Evolutionary conservation across 2,888 invertebrate genomes (phyloP).

Genomic region (Caenorhabditis imperialis): DNA sequence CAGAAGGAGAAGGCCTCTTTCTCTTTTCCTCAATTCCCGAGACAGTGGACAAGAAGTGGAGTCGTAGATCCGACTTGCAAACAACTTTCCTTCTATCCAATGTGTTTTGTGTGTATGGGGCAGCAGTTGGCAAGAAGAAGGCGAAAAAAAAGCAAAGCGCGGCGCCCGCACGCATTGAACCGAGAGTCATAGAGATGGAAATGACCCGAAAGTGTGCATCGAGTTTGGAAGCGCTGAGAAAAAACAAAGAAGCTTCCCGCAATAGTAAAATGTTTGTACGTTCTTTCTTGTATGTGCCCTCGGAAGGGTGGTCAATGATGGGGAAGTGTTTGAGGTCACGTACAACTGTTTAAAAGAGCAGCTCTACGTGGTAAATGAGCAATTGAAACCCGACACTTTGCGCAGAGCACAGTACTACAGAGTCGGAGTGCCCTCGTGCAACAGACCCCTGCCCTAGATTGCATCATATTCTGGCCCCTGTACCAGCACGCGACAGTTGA

Average conservation of each 20-base stretch:
- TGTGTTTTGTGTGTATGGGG: constrained; percentile 50
- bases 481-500: too few relatives aligned
- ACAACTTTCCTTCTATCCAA: constrained; percentile 45
- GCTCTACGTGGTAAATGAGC: constrained; percentile 9
- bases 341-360: constrained; percentile 31
- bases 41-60: constrained; percentile 44
- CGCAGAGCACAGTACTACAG: too few relatives aligned
- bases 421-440: too few relatives aligned
- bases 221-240: constrained; percentile 17
- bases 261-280: constrained; percentile 45
- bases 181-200: constrained; percentile 12
- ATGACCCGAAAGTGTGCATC: constrained; percentile 18
- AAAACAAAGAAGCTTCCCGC: constrained; percentile 20
- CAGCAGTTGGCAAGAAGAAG: constrained; percentile 49
- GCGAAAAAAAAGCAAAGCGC: constrained; percentile 40
- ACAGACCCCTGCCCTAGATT: too few relatives aligned
- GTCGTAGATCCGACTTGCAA: constrained; percentile 53
- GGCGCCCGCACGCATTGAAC: constrained; percentile 35
- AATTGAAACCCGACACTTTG: too few relatives aligned
- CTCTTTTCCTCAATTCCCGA: constrained; percentile 38
- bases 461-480: too few relatives aligned
- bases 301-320: constrained; percentile 17
- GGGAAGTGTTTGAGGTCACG: constrained; percentile 35
- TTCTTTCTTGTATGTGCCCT: constrained; percentile 46
- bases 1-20: constrained; percentile 23